phyloP scores from a whole-genome alignment of 2,888 invertebrate species.

The Neoscelio sp. region DNA sequence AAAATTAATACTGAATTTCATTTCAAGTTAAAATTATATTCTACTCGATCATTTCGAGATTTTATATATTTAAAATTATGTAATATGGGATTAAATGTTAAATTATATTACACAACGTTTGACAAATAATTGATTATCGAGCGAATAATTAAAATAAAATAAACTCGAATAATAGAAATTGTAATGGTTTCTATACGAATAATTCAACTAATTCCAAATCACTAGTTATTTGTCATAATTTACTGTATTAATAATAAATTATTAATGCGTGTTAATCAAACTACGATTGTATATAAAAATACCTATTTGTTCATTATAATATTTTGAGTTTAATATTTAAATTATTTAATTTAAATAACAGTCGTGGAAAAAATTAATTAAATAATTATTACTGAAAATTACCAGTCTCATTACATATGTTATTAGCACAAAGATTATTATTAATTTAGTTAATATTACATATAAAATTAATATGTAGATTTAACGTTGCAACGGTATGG shows the following conservation, averaged over 20 bases:
- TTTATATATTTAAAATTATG: slow-evolving; percentile 5
- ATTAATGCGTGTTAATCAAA: slow-evolving; percentile 44
- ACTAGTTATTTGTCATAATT: slow-evolving; percentile 46
- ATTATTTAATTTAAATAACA: slow-evolving; percentile 33
- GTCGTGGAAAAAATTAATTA: slow-evolving; percentile 20
- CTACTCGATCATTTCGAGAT: neutral
- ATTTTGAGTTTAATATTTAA: neutral
- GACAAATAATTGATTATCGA: too few species aligned
- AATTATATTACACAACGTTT: neutral
- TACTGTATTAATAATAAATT: slow-evolving; percentile 23
- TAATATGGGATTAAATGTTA: slow-evolving; percentile 4
- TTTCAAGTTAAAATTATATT: slow-evolving; percentile 14
- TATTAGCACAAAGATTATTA: slow-evolving; percentile 15
- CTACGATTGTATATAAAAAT: too few species aligned
- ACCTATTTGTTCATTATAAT: too few species aligned
- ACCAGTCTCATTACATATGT: neutral
- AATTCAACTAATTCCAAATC: slow-evolving; percentile 37
- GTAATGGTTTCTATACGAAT: neutral
- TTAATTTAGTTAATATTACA: slow-evolving; percentile 27
- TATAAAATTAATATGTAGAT: slow-evolving; percentile 13
- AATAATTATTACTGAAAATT: slow-evolving; percentile 7
- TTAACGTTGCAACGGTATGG: neutral
- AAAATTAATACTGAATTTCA: slow-evolving; percentile 33
- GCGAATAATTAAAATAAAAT: too few species aligned
- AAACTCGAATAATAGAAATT: too few species aligned